Evolutionary conservation across 1,140 invertebrate species (phyloP), one percentile per base, ranked within the genome.

Genomic region (Andrena cerasifolii): DNA sequence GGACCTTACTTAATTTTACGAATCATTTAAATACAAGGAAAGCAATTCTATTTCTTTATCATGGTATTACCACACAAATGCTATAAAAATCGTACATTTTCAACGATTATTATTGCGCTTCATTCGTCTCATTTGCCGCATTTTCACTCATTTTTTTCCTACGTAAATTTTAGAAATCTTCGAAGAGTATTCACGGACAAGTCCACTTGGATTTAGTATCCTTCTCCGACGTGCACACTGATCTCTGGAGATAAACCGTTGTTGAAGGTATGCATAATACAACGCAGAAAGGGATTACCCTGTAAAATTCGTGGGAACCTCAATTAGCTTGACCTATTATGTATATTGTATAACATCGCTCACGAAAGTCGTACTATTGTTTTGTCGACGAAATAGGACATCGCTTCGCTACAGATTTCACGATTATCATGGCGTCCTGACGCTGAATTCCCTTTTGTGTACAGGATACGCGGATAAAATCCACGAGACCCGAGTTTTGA

Each of bases 271-370:
- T 62, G 36, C 36, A 40, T 3, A 45, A 58, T 45, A 10, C 59
- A 43, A 4, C 21, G 8, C 3, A 1, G 36, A 47, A 63, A 77
- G 43, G 28, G 14, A 58, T 70, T 67, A 31, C 40, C 43, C 73
- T 63, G 1, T 6, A 18, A 21, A 43, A 40, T 21, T 76, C 76
- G 53, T 77, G 45, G 40, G 63, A 47, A 61, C 18, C 26, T 24
- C 78, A 70, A 80, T 80, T 80, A 80, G 65, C 40, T 63, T 58
- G 43, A 7, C 33, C 54, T 56, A 68, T 77, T 80, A 70, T n/a
- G n/a, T n/a, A n/a, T n/a, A n/a, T n/a, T n/a, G n/a, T n/a, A n/a
- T 56, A 65, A 47, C 24, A 16, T 72, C 47, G 43, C 26, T 40
- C 58, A 53, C 49, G 70, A 65, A 58, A 73, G 63, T 73, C 61